These are phyloP conservation scores for Coracopsis vasa DNA, from an alignment of 2,113 vertebrate genomes.

Conservation along the genomic window DNA sequence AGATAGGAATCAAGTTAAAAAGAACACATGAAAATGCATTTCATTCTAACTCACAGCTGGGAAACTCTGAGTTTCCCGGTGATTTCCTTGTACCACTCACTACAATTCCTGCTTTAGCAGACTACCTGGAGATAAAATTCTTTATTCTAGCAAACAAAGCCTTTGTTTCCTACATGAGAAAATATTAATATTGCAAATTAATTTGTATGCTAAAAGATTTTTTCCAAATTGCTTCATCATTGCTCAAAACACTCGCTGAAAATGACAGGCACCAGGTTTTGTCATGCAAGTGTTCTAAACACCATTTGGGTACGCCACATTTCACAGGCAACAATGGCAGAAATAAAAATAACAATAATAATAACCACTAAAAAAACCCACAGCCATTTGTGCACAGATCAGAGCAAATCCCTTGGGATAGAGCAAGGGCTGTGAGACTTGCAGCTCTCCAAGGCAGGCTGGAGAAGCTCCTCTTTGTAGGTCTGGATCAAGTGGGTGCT, in stretches of 20 bases:
- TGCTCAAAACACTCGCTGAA: not conserved
- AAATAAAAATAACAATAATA: not conserved
- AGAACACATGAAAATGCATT: not conserved
- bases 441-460: fast-evolving
- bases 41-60: not conserved
- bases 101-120: not conserved
- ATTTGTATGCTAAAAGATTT: not conserved
- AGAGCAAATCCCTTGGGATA: not conserved
- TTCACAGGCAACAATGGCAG: not conserved
- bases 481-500: not conserved
- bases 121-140: not conserved
- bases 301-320: fast-evolving
- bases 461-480: not conserved
- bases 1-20: slow-evolving; percentile 5
- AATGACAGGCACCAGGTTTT: not conserved
- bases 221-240: not conserved
- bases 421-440: not conserved
- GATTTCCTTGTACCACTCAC: slow-evolving; percentile 18
- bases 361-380: not conserved
- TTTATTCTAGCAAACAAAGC: not conserved
- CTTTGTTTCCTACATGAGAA: not conserved
- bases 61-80: not conserved
- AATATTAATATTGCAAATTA: not conserved
- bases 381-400: not conserved
- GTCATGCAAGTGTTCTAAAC: not conserved